Evolutionary conservation across 2,113 vertebrate species (phyloP), one percentile per base, ranked within the genome.

Genomic region (Pseudois nayaur): DNA sequence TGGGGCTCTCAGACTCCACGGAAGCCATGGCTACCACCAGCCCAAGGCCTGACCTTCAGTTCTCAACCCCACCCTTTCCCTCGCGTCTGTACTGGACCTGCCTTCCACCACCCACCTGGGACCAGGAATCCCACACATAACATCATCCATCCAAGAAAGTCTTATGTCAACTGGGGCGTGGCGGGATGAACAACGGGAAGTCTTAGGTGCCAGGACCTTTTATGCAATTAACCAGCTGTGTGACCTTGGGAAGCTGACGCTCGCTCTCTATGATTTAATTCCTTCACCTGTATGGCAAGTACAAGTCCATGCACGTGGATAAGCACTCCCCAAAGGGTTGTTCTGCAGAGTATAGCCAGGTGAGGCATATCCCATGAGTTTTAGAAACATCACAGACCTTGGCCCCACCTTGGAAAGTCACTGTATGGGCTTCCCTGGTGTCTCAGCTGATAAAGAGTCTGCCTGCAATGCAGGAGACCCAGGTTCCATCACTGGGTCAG

Each of bases 161-260:
- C 60, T 33, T 5, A 8, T 1, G 23, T 31, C 85, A 10, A 3
- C 1, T 25, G 36, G 27, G 52, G 36, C 0, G 0, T 5, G 12
- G 9, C 13, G 4, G 79, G 33, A 59, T 62, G 84, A 74, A 57
- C 16, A 11, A 36, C 8, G 4, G 9, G 21, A 50, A 62, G 94
- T 43, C 55, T 43, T 8, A 2, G 8, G 23, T 25, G 19, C 10
- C 36, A 45, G 33, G 8, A 45, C 19, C 64, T 54, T 91, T 95
- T 71, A 60, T 43, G 40, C 6, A 21, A n/a, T n/a, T 31, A 82
- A n/a, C 36, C 19, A 23, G 55, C 90, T 87, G 50, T 55, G 79
- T 76, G 84, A 52, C 90, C 48, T 54, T 19, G 27, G 21, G 50
- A 12, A n/a, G 36, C 23, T n/a, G 43, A 10, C 13, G 1, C 19